Conservation (phyloP, 2,113 vertebrate species). For the Brevimyrus niger region DNA sequence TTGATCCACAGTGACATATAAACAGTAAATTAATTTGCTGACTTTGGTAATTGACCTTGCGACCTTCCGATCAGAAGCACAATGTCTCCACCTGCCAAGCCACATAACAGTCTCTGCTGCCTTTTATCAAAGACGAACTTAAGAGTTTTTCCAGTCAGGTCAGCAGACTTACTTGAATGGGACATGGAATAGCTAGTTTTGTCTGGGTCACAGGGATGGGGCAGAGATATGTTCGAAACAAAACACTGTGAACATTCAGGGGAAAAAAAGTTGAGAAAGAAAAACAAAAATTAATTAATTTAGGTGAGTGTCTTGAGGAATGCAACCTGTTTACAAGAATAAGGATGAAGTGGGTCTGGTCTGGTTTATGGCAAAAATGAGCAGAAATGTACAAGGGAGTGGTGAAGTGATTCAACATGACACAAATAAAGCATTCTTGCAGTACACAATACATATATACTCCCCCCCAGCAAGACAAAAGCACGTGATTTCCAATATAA, state of each 20-base stretch:
- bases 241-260: not conserved
- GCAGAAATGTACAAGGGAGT: not conserved
- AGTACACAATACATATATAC: not conserved
- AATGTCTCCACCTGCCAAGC: not conserved
- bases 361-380: not conserved
- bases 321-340: not conserved
- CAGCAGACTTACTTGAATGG: not conserved
- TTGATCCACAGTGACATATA: not conserved
- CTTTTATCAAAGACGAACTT: not conserved
- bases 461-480: not conserved
- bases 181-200: not conserved
- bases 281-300: constrained; percentile 3
- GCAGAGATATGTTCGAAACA: not conserved
- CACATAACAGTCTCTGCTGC: not conserved
- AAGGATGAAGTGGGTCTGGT: not conserved
- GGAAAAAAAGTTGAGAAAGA: not conserved
- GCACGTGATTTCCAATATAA: not conserved
- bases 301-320: not conserved
- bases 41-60: not conserved
- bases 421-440: not conserved
- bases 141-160: not conserved
- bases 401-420: not conserved
- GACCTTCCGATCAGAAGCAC: not conserved
- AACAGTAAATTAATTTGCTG: not conserved
- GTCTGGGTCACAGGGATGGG: not conserved